Percentiles rank a stretch among this genome's conserved stretches.
Evolutionary conservation across 2,113 vertebrate species (phyloP).

Genomic region (Osmerus eperlanus): DNA sequence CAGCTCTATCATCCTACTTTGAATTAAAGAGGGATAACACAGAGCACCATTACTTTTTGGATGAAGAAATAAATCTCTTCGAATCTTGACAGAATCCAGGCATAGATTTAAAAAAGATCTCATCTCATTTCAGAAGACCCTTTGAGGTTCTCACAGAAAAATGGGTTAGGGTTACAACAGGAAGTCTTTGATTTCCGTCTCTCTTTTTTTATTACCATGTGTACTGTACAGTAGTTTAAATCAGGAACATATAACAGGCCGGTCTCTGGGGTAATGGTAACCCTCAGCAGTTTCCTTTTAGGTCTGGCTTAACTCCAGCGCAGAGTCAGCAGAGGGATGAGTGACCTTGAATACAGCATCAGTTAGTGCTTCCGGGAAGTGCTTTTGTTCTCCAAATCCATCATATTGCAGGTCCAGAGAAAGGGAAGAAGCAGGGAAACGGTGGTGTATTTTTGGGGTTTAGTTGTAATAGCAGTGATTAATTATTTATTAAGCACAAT

Average conservation of each 20-base stretch:
- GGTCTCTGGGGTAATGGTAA: conserved; percentile 45
- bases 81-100: too few relatives aligned
- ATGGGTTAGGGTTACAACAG: too few relatives aligned
- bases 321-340: conserved; percentile 65
- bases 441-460: not conserved
- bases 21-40: too few relatives aligned
- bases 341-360: conserved; percentile 51
- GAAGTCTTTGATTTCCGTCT: not conserved
- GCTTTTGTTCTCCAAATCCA: conserved; percentile 32
- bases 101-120: too few relatives aligned
- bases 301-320: conserved; percentile 60
- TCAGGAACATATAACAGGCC: too few relatives aligned
- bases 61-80: too few relatives aligned
- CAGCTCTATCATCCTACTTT: too few relatives aligned
- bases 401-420: conserved; percentile 4
- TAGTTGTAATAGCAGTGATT: not conserved
- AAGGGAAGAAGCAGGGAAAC: conserved; percentile 18
- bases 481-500: not conserved
- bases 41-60: too few relatives aligned
- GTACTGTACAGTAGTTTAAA: conserved; percentile 32
- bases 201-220: not conserved
- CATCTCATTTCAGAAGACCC: too few relatives aligned
- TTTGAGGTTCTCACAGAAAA: too few relatives aligned
- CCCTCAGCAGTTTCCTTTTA: conserved; percentile 75
- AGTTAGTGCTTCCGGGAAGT: conserved; percentile 38